Evolutionary conservation across 2,113 vertebrate species (phyloP), one percentile per base, ranked within the genome.

Genomic region (Melanostigma gelatinosum): DNA sequence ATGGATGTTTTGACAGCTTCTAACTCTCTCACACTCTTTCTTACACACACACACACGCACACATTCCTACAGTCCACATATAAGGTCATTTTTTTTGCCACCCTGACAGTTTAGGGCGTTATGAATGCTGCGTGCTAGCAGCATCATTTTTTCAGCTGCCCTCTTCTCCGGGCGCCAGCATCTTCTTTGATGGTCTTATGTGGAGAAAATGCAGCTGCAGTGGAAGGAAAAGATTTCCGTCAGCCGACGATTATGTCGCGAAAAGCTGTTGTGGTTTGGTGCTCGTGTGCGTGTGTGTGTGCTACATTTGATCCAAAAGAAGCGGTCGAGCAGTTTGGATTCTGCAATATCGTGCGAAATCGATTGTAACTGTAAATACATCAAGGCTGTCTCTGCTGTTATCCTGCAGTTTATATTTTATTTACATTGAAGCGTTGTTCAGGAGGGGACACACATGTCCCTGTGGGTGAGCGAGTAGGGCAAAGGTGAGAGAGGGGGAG

Each of bases 1-100:
- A 88, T 83, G 69, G 82, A 68, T 84, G 60, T 88, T 87, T 83
- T 90, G 90, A 87, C 86, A 72, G 74, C 55, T 75, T 77, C 68
- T 77, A 54, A 80, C 44, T 66, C 36, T 67, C 36, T 11, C 60
- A 62, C 72, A 27, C 29, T 44, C 60, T 11, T 65, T 32, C n/a
- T 50, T 22, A 58, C 52, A 64, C 40, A 62, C 63, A 42, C 50
- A 64, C 40, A 62, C 63, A 48, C 77, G 48, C 50, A 61, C 62
- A 50, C 62, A 69, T 24, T 22, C 57, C 73, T 29, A 24, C 24
- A 42, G 38, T n/a, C 48, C 29, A 73, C 40, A 50, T 42, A 68
- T 83, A 79, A 70, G 75, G 80, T 73, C 52, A 54, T 82, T 84
- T 77, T 82, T 79, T 75, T 61, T 87, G 83, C 75, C 71, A 60